Conservation (phyloP, 2,113 vertebrate species). For the Centropristis striata region DNA sequence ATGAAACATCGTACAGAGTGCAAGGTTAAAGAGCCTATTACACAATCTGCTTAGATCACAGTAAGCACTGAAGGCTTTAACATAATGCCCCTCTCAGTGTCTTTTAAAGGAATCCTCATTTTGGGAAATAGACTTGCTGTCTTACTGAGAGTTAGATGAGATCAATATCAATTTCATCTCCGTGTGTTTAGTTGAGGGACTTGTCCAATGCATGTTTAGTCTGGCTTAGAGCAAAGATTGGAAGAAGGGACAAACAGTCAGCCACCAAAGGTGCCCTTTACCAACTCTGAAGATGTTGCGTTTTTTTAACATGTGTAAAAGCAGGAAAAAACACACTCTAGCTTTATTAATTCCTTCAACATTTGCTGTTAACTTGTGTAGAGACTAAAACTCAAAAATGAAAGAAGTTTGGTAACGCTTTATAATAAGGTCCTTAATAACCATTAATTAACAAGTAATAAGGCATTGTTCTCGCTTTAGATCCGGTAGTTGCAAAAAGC, state of each 20-base stretch:
- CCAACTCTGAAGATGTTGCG: background rate
- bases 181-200: constrained; percentile 1
- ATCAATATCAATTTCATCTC: background rate
- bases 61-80: constrained; percentile 10
- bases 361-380: no score
- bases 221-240: constrained; percentile 3
- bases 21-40: constrained; percentile 74
- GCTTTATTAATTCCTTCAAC: no score
- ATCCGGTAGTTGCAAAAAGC: no score
- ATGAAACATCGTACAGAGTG: constrained; percentile 64
- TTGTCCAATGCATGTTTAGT: background rate
- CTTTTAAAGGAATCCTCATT: constrained; percentile 29
- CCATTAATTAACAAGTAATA: no score
- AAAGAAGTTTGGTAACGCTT: no score
- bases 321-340: no score
- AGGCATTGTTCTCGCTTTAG: no score
- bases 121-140: constrained; percentile 5
- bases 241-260: background rate
- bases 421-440: no score
- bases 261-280: constrained; percentile 3
- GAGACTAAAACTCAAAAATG: no score
- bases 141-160: constrained; percentile 1
- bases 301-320: background rate
- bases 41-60: constrained; percentile 67
- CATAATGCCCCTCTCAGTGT: constrained; percentile 18